Evolutionary conservation across 2,113 vertebrate genomes (phyloP).

Genomic region (Gallinago undulata): DNA sequence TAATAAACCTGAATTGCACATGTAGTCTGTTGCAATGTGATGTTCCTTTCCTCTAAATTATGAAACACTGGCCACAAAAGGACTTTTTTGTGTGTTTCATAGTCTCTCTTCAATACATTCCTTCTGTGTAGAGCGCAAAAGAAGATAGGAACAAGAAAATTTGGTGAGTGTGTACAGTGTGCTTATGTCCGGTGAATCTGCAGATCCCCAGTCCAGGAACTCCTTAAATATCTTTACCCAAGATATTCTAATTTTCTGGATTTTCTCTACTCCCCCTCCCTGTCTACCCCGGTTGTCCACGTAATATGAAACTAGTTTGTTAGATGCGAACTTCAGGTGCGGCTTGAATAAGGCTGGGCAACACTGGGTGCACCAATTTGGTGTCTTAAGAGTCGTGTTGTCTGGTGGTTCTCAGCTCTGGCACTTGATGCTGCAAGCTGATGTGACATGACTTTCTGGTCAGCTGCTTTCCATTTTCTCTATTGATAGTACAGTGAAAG

Average conservation of each 20-base stretch:
- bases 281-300: background rate
- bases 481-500: background rate
- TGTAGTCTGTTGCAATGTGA: background rate
- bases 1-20: slow-evolving; percentile 3
- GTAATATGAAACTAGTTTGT: background rate
- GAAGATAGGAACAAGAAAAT: background rate
- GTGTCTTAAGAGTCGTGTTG: background rate
- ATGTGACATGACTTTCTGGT: background rate
- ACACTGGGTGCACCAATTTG: rapidly evolving
- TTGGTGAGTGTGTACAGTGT: background rate
- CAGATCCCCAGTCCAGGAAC: background rate
- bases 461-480: background rate
- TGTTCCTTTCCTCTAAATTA: background rate
- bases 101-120: background rate
- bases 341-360: background rate
- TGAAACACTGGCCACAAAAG: background rate
- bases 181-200: background rate
- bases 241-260: background rate
- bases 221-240: background rate
- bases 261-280: background rate
- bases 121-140: background rate
- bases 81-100: background rate
- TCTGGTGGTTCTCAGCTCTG: background rate
- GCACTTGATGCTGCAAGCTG: background rate
- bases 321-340: background rate